Evolutionary conservation across 2,888 invertebrate genomes (phyloP).

Genomic region (Caenorhabditis auriculariae): DNA sequence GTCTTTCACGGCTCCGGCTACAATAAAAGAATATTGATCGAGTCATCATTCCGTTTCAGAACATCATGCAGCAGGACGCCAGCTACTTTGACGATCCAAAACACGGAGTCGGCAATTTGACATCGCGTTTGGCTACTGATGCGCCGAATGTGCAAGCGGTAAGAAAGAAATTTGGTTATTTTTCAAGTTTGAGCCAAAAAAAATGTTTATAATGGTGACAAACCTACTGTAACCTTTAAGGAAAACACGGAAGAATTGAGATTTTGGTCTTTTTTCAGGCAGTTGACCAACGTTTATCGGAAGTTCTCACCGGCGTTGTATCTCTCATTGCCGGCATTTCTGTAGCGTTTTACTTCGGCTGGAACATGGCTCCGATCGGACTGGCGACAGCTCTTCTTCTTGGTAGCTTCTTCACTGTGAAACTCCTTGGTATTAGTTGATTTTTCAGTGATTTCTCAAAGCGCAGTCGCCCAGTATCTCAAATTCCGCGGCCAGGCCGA

Average conservation of each 20-base stretch:
- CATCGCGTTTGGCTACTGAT: constrained; percentile 65
- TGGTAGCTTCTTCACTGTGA: background rate
- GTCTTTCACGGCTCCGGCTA: background rate
- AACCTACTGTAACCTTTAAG: background rate
- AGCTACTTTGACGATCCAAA: constrained; percentile 66
- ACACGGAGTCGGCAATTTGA: constrained; percentile 64
- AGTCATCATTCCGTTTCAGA: constrained; percentile 48
- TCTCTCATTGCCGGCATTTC: constrained; percentile 47
- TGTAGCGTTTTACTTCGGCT: constrained; percentile 56
- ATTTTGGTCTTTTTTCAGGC: constrained; percentile 18
- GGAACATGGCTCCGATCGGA: constrained; percentile 57
- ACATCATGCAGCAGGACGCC: constrained; percentile 64
- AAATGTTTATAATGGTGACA: background rate
- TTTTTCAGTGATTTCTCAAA: constrained; percentile 29
- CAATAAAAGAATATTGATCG: background rate
- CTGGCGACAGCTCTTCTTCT: constrained; percentile 43
- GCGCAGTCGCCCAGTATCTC: constrained; percentile 45
- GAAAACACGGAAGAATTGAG: background rate
- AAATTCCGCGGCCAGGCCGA: constrained; percentile 50
- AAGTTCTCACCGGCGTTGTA: constrained; percentile 47
- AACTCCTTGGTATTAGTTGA: background rate
- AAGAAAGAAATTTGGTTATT: constrained; percentile 22
- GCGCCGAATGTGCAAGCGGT: constrained; percentile 66
- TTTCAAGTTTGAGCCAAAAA: background rate
- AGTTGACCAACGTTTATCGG: constrained; percentile 53